These are phyloP conservation scores for Falco peregrinus DNA, from an alignment of 2,797 vertebrate genomes.

Conservation along the genomic window DNA sequence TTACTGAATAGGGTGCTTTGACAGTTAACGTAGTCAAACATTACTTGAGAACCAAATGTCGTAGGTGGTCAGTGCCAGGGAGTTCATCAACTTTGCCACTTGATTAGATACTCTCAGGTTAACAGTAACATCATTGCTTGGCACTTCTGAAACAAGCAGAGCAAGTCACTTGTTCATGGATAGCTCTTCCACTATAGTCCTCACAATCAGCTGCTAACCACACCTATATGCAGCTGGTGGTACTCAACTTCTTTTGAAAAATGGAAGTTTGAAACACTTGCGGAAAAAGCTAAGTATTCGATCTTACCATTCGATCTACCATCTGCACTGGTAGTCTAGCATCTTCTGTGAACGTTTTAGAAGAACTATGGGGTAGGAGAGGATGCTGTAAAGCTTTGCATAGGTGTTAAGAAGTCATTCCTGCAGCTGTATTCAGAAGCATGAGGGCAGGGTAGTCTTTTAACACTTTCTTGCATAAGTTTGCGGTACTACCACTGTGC, in stretches of 20 bases:
- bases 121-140: neutral
- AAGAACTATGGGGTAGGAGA: neutral
- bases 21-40: neutral
- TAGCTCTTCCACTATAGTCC: neutral
- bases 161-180: neutral
- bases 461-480: neutral
- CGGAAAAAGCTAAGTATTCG: neutral
- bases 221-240: neutral
- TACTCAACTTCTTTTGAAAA: neutral
- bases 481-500: neutral
- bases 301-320: too few relatives aligned
- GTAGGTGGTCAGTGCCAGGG: neutral
- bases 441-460: too few relatives aligned
- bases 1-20: neutral
- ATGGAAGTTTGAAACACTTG: neutral
- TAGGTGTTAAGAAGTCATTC: neutral
- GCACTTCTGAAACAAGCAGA: neutral
- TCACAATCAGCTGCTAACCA: neutral
- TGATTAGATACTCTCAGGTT: neutral
- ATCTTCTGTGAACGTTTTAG: neutral
- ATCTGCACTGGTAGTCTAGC: neutral
- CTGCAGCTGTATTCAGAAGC: neutral
- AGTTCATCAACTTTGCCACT: neutral
- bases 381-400: neutral
- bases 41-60: neutral